Base-by-base conservation (phyloP, 2,113 vertebrate genomes). In the Montifringilla adamsi region DNA sequence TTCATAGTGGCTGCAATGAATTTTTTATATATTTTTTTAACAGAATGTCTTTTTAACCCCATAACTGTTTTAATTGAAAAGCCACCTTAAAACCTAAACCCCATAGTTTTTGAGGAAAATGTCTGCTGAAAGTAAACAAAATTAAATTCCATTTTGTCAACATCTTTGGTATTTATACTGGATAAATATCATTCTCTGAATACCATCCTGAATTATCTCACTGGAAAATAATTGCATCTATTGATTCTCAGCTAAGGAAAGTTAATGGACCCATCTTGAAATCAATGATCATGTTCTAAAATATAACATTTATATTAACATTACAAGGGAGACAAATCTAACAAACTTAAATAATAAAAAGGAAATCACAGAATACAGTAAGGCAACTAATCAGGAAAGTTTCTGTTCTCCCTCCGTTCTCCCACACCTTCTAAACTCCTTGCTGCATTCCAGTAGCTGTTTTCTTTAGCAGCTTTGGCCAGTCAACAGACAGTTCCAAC, bases 11-110 rank as follows among this genome's bases (percentile, higher is more conserved):
- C 5, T 21, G 27, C 10, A 72, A 8, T 28, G 7, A 56, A 9
- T 33, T 4, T 56, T 31, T 55, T 27, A 7, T 22, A 15, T 14
- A 5, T 8, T 23, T 10, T 22, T 37, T 47, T 35, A 46, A 28
- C 1, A 24, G 4, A 56, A 35, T 4, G 0, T 2, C 2, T 79
- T 86, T 75, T 70, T 8, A 68, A 21, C 2, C 11, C 19, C 33
- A 12, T 59, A 58, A 47, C 1, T 58, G 30, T 23, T 62, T 41
- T 1, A 75, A 21, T 24, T 44, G 6, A 16, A 70, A 74, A 74
- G 35, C 39, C 33, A 24, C 2, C 13, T 1, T 19, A 9, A 79
- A 47, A 11, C 6, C 8, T 11, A 15, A 30, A 41, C 14, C 3
- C 2, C 3, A 3, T 5, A 50, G 1, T 13, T 84, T 85, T 78